phyloP scores from a whole-genome alignment of 2,797 vertebrate genomes.

The Octomys mimax region DNA sequence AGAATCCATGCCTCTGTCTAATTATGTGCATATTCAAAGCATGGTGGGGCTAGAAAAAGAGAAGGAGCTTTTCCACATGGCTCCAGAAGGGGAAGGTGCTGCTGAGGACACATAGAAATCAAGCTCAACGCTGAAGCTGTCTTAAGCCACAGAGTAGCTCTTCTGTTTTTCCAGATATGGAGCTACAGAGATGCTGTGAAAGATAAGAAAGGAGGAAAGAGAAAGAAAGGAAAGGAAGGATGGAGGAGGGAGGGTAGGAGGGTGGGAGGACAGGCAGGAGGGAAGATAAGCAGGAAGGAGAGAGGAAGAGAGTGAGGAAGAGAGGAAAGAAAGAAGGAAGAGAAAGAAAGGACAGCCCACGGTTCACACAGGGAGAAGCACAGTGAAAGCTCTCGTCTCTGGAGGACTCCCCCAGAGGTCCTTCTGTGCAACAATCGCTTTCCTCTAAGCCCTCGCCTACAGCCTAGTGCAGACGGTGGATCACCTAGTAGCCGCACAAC shows the following conservation, averaged over 20 bases:
- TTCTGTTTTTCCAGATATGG: neutral
- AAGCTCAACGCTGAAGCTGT: neutral
- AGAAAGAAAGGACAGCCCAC: too few species aligned
- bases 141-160: neutral
- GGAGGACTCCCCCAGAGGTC: neutral
- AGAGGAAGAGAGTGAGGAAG: neutral
- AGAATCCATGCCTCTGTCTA: slow-evolving; percentile 41
- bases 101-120: neutral
- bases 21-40: slow-evolving; percentile 36
- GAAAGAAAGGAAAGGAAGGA: too few species aligned
- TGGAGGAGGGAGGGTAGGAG: neutral
- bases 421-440: neutral
- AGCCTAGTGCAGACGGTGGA: neutral
- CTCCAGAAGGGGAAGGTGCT: neutral
- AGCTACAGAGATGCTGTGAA: neutral
- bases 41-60: neutral
- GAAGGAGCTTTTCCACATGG: neutral
- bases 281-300: too few species aligned
- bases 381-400: neutral
- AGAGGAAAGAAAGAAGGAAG: too few species aligned
- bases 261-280: accelerated
- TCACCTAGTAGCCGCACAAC: neutral
- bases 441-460: neutral
- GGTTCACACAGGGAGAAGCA: neutral
- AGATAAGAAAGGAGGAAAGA: neutral